Conservation (phyloP, 2,888 invertebrate species). For the Onchidella celtica region DNA sequence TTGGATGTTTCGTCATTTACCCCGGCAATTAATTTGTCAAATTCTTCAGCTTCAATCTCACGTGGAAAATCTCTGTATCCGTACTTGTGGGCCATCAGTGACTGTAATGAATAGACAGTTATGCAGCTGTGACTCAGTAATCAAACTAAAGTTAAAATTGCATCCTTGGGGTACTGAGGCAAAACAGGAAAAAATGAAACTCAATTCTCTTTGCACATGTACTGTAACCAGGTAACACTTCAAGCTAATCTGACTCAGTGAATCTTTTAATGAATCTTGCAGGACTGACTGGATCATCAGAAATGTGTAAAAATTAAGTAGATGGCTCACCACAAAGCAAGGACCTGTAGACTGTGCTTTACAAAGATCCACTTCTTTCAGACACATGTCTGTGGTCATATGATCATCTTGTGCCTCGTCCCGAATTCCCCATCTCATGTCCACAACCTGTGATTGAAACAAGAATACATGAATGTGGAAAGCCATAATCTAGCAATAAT, state of each 20-base stretch:
- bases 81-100: constrained; percentile 72
- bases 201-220: too few relatives aligned
- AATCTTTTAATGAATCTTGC: too few relatives aligned
- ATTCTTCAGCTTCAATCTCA: constrained; percentile 60
- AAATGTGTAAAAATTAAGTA: too few relatives aligned
- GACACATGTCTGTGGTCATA: constrained; percentile 74
- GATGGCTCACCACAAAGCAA: constrained; percentile 71
- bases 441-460: constrained; percentile 59
- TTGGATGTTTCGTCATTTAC: constrained; percentile 47
- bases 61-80: constrained; percentile 70
- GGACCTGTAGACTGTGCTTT: constrained; percentile 75
- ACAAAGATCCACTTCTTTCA: constrained; percentile 72
- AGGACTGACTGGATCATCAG: too few relatives aligned
- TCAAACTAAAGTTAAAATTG: too few relatives aligned
- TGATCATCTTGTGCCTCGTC: constrained; percentile 76
- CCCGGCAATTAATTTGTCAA: constrained; percentile 56
- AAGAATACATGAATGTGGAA: background rate
- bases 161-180: too few relatives aligned
- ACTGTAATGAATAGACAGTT: constrained; percentile 56
- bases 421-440: constrained; percentile 77
- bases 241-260: too few relatives aligned
- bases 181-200: too few relatives aligned
- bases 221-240: too few relatives aligned
- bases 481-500: background rate
- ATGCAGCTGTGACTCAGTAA: background rate